A percentile compares a stretch with the other conserved stretches of the same genome.
Evolutionary conservation across 35 echinoderm and acorn worm genomes (phyloP).

Genomic region (Heliocidaris tuberculata): DNA sequence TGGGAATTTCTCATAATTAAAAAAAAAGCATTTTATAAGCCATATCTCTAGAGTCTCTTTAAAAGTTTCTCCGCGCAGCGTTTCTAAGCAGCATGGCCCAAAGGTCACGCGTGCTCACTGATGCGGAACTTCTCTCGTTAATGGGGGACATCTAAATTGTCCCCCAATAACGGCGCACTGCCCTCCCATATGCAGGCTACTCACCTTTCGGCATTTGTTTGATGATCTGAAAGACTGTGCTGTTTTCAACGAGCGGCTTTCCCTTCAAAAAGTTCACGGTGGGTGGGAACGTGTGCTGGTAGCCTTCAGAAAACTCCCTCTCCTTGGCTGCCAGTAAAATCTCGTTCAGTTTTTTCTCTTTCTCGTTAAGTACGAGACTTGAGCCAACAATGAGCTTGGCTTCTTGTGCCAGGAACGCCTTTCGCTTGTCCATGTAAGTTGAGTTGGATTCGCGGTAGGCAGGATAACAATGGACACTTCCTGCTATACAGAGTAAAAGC

Average conservation of each 20-base stretch:
- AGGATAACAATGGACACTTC: background rate
- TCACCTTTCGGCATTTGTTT: conserved; percentile 29
- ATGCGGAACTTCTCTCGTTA: too few species aligned
- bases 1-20: too few species aligned
- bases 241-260: background rate
- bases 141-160: too few species aligned
- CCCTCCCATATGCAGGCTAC: background rate
- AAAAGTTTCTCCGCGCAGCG: too few species aligned
- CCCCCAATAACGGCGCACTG: too few species aligned
- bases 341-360: background rate
- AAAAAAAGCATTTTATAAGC: too few species aligned
- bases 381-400: background rate
- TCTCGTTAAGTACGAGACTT: background rate
- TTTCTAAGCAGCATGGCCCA: too few species aligned
- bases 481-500: background rate
- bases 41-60: too few species aligned
- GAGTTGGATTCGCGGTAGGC: background rate
- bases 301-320: background rate
- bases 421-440: background rate
- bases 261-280: conserved; percentile 8
- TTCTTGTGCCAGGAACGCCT: background rate
- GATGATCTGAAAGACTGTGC: background rate
- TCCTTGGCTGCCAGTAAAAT: background rate
- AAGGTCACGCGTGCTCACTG: too few species aligned
- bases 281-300: background rate